Evolutionary conservation across 2,113 vertebrate genomes (phyloP).

Genomic region (Thymallus thymallus): DNA sequence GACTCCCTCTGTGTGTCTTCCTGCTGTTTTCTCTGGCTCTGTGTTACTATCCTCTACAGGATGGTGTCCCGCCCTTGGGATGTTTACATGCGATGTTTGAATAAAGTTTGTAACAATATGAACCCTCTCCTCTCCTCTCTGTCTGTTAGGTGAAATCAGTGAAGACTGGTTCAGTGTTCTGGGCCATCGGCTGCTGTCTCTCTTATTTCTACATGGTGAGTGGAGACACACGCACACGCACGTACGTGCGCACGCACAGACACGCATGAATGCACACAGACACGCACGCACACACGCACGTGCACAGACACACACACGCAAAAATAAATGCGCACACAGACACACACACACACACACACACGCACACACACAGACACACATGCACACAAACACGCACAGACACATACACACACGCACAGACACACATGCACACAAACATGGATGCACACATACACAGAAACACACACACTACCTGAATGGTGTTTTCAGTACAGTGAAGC

Average conservation of each 20-base stretch:
- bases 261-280: neutral
- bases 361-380: too few relatives aligned
- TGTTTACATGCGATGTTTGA: neutral
- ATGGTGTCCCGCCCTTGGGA: too few relatives aligned
- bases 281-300: neutral
- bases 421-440: constrained; percentile 1
- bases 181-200: constrained; percentile 89
- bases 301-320: neutral
- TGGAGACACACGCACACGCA: neutral
- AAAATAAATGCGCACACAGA: neutral
- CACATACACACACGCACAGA: neutral
- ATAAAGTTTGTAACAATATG: constrained; percentile 32
- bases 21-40: too few relatives aligned
- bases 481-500: neutral
- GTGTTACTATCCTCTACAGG: too few relatives aligned
- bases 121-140: constrained; percentile 44
- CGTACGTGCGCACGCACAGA: neutral
- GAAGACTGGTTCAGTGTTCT: constrained; percentile 90
- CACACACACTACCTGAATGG: neutral
- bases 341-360: neutral
- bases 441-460: neutral
- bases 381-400: too few relatives aligned
- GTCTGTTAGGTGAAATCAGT: constrained; percentile 85
- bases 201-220: constrained; percentile 93
- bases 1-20: too few relatives aligned